These are phyloP conservation scores for Autographa gamma DNA, from an alignment of 2,888 invertebrate species.

Conservation along the genomic window DNA sequence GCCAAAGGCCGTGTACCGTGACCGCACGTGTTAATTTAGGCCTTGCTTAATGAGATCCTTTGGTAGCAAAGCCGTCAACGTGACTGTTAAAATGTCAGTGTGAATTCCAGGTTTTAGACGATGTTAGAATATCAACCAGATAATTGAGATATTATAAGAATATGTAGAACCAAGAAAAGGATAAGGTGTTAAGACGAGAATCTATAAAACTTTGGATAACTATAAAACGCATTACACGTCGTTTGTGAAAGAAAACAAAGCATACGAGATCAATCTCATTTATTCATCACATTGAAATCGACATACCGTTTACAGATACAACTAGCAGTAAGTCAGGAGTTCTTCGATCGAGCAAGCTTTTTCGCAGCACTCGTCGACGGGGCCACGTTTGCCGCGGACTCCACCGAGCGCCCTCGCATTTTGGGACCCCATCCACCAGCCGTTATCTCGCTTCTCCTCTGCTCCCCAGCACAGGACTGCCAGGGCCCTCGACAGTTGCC, in stretches of 20 bases:
- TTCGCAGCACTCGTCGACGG: constrained; percentile 51
- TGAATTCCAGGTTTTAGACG: too few relatives aligned
- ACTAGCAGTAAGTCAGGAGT: constrained; percentile 43
- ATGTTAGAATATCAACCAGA: too few relatives aligned
- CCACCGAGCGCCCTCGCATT: constrained; percentile 32
- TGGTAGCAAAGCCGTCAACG: neutral
- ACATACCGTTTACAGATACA: neutral
- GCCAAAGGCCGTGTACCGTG: neutral
- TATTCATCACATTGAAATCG: constrained; percentile 36
- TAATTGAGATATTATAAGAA: too few relatives aligned
- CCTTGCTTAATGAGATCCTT: neutral
- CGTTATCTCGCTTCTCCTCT: constrained; percentile 37
- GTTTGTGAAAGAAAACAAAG: neutral
- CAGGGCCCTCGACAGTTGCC: constrained; percentile 29
- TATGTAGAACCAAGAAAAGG: too few relatives aligned
- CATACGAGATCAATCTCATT: constrained; percentile 6
- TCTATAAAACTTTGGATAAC: neutral
- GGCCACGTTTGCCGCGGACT: constrained; percentile 44
- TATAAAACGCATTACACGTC: neutral
- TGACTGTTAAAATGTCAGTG: neutral
- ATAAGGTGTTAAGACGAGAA: too few relatives aligned
- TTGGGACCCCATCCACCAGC: constrained; percentile 50
- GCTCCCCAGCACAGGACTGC: constrained; percentile 32
- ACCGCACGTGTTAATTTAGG: constrained; percentile 4
- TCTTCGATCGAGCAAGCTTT: constrained; percentile 49